Evolutionary conservation across 2,888 invertebrate genomes (phyloP).

Genomic region (Thera britannica): DNA sequence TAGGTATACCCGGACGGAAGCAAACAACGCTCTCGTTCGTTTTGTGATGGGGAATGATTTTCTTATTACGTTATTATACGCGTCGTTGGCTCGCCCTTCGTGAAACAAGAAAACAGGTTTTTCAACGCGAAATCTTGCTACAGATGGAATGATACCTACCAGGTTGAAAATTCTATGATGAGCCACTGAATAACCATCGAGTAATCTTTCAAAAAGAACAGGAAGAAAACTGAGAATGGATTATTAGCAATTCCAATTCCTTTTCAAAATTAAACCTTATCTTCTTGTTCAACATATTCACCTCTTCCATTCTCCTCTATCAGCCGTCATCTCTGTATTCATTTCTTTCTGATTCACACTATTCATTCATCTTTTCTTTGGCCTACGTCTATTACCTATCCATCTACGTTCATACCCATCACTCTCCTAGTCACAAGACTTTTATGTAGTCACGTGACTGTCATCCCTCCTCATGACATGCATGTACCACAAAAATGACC

Average conservation of each 20-base stretch:
- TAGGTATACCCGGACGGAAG: conserved; percentile 20
- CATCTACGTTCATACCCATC: too few species aligned
- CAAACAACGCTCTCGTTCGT: conserved; percentile 23
- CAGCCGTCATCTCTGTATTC: too few species aligned
- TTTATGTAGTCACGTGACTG: too few species aligned
- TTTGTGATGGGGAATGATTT: conserved; percentile 55
- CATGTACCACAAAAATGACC: too few species aligned
- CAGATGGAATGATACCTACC: background rate
- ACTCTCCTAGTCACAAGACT: too few species aligned
- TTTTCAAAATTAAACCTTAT: background rate
- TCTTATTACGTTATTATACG: conserved; percentile 58
- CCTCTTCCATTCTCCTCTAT: too few species aligned
- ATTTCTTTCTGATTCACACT: too few species aligned
- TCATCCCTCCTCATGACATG: too few species aligned
- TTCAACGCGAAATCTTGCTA: conserved; percentile 55
- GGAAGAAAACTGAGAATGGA: background rate
- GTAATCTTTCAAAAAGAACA: background rate
- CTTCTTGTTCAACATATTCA: too few species aligned
- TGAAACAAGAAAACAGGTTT: conserved; percentile 46
- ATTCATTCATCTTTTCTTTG: too few species aligned
- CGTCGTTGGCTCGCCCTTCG: conserved; percentile 59
- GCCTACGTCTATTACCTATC: too few species aligned
- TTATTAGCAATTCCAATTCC: background rate
- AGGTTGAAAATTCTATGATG: background rate
- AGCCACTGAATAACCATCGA: background rate